Conservation (phyloP, 2,797 vertebrate genomes). For the Cryptoblepharus egeriae region DNA sequence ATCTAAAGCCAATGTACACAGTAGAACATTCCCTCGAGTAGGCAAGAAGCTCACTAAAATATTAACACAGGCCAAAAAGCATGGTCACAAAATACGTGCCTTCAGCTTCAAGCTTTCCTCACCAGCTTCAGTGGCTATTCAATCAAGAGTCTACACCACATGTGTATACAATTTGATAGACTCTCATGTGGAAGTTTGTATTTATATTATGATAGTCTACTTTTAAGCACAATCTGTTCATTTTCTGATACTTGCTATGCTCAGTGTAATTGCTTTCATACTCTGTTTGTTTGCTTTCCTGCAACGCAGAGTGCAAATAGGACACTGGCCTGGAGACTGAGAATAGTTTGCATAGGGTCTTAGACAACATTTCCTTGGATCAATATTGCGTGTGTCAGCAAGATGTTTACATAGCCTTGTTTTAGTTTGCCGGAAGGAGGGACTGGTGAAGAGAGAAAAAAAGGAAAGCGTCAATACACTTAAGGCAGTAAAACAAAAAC, state of each 20-base stretch:
- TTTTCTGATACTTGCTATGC: neutral
- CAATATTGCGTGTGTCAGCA: neutral
- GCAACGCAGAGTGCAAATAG: neutral
- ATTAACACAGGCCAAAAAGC: no score
- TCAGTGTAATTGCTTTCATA: neutral
- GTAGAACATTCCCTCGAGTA: no score
- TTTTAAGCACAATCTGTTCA: neutral
- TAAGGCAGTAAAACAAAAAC: neutral
- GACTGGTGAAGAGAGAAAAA: neutral
- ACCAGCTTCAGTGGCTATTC: no score
- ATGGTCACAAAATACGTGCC: neutral
- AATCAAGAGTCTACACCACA: no score
- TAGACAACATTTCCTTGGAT: neutral
- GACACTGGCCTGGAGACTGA: neutral
- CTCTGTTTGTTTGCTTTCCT: neutral
- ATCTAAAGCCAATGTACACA: neutral
- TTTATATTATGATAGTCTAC: neutral
- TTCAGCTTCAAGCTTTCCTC: no score
- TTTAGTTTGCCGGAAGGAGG: neutral
- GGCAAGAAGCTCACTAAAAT: no score
- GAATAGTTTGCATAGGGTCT: neutral
- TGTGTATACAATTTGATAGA: no score
- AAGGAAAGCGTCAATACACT: neutral
- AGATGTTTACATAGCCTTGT: neutral
- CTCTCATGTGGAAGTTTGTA: no score